A percentile compares a stretch with the other conserved stretches of the same genome.
Conservation (phyloP, 2,797 vertebrate species). For the Scolopax rusticola region DNA sequence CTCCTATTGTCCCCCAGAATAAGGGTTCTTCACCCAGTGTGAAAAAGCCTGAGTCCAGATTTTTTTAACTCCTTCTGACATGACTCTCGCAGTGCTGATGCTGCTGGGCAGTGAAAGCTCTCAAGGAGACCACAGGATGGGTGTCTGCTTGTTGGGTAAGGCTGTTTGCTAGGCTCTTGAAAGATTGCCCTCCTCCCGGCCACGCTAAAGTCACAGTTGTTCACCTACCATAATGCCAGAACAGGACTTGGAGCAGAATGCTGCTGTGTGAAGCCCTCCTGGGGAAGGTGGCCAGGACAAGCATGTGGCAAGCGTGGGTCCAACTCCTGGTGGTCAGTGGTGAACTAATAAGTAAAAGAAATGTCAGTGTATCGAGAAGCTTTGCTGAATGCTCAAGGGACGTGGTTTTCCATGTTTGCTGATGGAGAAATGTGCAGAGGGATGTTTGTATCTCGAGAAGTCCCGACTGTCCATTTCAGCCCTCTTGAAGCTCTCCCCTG, state of each 20-base stretch:
- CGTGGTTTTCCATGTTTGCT: background rate
- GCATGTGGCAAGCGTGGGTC: accelerated
- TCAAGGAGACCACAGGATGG: accelerated
- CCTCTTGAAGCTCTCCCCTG: background rate
- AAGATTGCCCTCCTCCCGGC: background rate
- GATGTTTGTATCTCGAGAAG: background rate
- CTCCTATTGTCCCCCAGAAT: background rate
- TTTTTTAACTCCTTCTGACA: background rate
- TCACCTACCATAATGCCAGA: accelerated
- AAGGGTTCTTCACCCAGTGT: background rate
- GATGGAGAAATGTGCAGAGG: background rate
- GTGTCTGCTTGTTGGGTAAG: accelerated
- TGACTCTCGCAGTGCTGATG: background rate
- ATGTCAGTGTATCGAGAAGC: background rate
- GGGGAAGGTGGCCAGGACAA: background rate
- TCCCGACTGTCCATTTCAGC: background rate
- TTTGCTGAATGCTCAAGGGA: background rate
- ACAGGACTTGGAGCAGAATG: too few relatives aligned
- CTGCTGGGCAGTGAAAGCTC: accelerated
- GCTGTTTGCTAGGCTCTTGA: background rate
- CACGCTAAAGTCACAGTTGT: accelerated
- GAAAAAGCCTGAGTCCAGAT: background rate
- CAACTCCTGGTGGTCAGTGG: background rate
- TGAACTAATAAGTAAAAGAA: background rate
- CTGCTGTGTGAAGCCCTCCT: background rate